Base-by-base conservation (phyloP, 2,797 vertebrate species). In the Xenopus petersii region DNA sequence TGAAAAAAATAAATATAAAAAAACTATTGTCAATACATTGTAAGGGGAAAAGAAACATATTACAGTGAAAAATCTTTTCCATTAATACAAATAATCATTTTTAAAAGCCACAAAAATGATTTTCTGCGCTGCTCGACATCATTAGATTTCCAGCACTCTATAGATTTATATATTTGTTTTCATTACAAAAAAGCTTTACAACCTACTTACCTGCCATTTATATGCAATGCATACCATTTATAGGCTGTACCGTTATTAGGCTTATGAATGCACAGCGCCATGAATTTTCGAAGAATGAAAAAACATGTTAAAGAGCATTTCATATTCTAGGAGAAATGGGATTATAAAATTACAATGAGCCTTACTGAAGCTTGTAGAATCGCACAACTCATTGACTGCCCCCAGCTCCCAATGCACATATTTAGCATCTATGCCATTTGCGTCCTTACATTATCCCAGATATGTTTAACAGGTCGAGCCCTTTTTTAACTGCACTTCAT, bases 201-300 rank as follows among this genome's bases (percentile, higher is more conserved):
- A 6, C 17, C 63, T 48, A 33, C 17, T 73, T 73, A 59, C 24
- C 15, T 59, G 24, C 21, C 54, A 60, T 66, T 66, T 66, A 65
- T 60, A 67, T 73, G 63, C 63, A 48, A 12, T 47, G 16, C 24
- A 36, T 46, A n/a, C 62, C 62, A 64, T 64, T 64, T 64, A 64
- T 64, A 46, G 6, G n/a, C 62, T 15, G 15, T 17, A n/a, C 63
- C 26, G 49, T 73, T 64, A 26, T 46, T 66, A 12, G 56, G 36
- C 12, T 70, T 17, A 17, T 42, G 67, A 59, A 69, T 58, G 67
- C 36, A 69, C 36, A 11, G 33, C 15, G 4, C 60, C 56, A 70
- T 70, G n/a, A 70, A 60, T 70, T 56, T 48, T 12, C 68, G 47
- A 48, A 60, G 54, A 58, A 69, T 58, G 54, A 69, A 69, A 30